Evolutionary conservation across 1,140 invertebrate species (phyloP).

Genomic region (Euglossa dilemma): DNA sequence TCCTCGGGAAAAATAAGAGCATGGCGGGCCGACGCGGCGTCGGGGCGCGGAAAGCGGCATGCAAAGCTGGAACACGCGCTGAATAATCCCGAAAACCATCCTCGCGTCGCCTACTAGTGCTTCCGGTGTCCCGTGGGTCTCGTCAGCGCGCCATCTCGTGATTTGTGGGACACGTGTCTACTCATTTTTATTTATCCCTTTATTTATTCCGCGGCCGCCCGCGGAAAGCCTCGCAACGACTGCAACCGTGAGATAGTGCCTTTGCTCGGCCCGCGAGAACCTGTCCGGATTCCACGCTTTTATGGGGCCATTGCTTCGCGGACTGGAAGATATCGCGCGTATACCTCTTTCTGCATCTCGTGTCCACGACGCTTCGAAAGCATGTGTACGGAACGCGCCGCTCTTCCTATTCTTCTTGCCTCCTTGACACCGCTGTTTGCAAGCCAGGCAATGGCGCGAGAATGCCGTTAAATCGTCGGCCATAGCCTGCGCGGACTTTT

Average conservation of each 20-base stretch:
- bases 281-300: conserved; percentile 53
- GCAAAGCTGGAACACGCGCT: conserved; percentile 34
- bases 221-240: conserved; percentile 13
- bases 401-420: too few species aligned
- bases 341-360: not conserved
- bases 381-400: too few species aligned
- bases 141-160: conserved; percentile 47
- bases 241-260: conserved; percentile 37
- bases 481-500: too few species aligned
- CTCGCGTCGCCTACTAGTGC: not conserved
- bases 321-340: conserved; percentile 60
- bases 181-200: conserved; percentile 64
- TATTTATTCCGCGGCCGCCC: conserved; percentile 42
- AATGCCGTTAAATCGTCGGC: too few species aligned
- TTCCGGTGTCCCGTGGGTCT: conserved; percentile 41
- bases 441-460: too few species aligned
- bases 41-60: not conserved
- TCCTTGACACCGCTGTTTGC: too few species aligned
- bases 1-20: conserved; percentile 8
- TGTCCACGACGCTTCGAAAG: not conserved
- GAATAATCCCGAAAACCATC: conserved; percentile 53
- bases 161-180: conserved; percentile 66
- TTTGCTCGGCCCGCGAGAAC: conserved; percentile 1
- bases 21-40: not conserved
- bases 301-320: conserved; percentile 50